Conservation (phyloP, 2,888 invertebrate genomes). For the Drosophila colorata region DNA sequence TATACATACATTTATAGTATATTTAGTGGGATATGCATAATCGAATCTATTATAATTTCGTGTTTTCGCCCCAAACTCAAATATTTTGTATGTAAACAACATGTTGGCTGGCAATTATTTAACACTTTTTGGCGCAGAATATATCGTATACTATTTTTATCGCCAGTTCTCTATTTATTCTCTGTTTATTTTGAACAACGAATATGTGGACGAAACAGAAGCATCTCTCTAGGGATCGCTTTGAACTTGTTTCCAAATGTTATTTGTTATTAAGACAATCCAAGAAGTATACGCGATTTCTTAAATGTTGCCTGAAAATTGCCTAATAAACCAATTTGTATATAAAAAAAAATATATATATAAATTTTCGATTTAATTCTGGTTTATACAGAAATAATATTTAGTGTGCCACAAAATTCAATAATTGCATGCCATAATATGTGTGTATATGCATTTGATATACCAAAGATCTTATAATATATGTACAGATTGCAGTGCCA, state of each 20-base stretch:
- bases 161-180: slow-evolving; percentile 26
- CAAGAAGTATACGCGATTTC: slow-evolving; percentile 28
- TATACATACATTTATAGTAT: background rate
- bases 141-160: slow-evolving; percentile 34
- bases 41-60: slow-evolving; percentile 33
- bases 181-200: slow-evolving; percentile 45
- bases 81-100: slow-evolving; percentile 64
- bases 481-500: slow-evolving; percentile 50
- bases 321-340: background rate
- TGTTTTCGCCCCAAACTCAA: slow-evolving; percentile 27
- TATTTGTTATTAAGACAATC: slow-evolving; percentile 13
- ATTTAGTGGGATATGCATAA: slow-evolving; percentile 31
- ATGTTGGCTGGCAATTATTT: slow-evolving; percentile 66
- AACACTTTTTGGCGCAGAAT: slow-evolving; percentile 59
- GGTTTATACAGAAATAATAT: background rate
- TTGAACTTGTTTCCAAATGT: slow-evolving; percentile 38
- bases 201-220: slow-evolving; percentile 10
- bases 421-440: slow-evolving; percentile 32
- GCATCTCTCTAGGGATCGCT: slow-evolving; percentile 22
- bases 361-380: slow-evolving; percentile 17
- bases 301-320: slow-evolving; percentile 3
- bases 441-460: slow-evolving; percentile 5
- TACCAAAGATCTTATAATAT: slow-evolving; percentile 18
- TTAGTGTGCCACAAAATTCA: slow-evolving; percentile 20
- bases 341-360: background rate